A percentile compares a stretch with the other conserved stretches of the same genome.
These are phyloP conservation scores for Cephus nigrinus DNA, from an alignment of 2,888 invertebrate genomes.

Conservation along the genomic window DNA sequence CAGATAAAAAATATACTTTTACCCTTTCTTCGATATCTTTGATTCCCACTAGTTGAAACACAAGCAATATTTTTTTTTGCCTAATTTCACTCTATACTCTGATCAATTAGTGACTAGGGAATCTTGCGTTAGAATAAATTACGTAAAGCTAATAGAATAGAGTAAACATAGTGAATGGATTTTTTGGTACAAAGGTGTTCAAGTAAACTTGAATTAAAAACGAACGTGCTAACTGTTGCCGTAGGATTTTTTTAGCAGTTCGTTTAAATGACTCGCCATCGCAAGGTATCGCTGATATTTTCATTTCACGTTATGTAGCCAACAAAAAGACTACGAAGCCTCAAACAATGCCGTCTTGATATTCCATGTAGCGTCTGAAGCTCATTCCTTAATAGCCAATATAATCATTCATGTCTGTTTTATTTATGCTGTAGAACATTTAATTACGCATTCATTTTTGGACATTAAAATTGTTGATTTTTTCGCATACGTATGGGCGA, in stretches of 20 bases:
- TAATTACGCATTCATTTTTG: neutral
- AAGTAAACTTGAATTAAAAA: constrained; percentile 28
- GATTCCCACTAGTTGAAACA: neutral
- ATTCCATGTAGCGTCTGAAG: neutral
- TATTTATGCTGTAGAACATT: neutral
- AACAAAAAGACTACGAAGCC: neutral
- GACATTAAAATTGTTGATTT: neutral
- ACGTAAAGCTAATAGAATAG: neutral
- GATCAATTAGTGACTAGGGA: neutral
- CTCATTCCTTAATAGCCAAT: neutral
- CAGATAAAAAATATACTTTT: neutral
- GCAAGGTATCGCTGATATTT: neutral
- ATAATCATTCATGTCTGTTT: neutral
- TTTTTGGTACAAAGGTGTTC: constrained; percentile 43
- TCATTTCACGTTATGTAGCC: neutral
- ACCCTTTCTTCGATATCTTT: neutral
- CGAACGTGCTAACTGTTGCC: neutral
- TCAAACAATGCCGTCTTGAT: neutral
- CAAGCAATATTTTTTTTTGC: neutral
- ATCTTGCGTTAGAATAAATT: neutral
- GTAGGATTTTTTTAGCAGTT: neutral
- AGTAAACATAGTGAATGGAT: neutral
- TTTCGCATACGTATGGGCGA: neutral
- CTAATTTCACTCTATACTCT: neutral
- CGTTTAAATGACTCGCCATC: neutral